These are phyloP conservation scores for Matsumyia berberina DNA, from an alignment of 2,888 invertebrate species.

Conservation along the genomic window DNA sequence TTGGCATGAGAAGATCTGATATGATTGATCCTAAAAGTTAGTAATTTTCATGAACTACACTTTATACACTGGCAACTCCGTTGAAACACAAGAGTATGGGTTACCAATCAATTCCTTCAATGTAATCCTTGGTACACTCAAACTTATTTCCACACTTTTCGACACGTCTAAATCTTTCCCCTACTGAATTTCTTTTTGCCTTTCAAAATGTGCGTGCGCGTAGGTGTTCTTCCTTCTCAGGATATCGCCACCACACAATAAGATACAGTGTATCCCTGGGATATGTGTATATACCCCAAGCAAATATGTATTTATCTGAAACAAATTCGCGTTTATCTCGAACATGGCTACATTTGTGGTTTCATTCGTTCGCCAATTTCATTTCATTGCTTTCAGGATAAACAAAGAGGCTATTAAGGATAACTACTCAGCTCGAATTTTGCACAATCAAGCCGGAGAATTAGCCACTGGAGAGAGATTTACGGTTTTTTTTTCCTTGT, in stretches of 20 bases:
- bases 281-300: background rate
- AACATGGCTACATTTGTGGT: constrained; percentile 48
- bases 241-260: background rate
- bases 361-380: constrained; percentile 60
- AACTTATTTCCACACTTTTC: background rate
- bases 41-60: no score
- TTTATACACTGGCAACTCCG: constrained; percentile 13
- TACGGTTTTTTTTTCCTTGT: constrained; percentile 5
- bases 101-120: background rate
- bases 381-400: constrained; percentile 62
- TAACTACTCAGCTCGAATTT: constrained; percentile 55
- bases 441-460: constrained; percentile 59
- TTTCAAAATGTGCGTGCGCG: constrained; percentile 9
- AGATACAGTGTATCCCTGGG: background rate
- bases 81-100: background rate
- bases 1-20: no score
- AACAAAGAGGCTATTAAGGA: constrained; percentile 64
- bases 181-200: constrained; percentile 2
- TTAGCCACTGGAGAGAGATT: constrained; percentile 61
- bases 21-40: no score
- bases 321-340: constrained; percentile 36
- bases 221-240: background rate
- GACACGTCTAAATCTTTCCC: background rate
- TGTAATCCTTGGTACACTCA: background rate
- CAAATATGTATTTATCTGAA: constrained; percentile 7